phyloP scores from a whole-genome alignment of 2,113 vertebrate genomes.

The Rattus rattus region DNA sequence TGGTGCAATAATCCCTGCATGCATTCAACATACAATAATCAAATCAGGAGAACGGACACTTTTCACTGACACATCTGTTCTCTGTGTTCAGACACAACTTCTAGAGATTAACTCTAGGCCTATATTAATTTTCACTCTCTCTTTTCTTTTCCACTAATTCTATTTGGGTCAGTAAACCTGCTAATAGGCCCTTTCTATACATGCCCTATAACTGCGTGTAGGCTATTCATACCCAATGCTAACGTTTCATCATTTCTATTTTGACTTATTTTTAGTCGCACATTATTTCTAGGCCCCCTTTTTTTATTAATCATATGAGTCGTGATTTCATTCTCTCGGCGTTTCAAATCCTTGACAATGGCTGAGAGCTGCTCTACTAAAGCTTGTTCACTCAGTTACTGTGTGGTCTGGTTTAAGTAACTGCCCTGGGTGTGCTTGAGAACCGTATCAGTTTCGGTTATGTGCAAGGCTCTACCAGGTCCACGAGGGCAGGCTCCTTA shows the following conservation, averaged over 20 bases:
- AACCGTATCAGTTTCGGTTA: neutral
- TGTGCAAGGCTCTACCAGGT: neutral
- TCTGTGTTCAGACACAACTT: neutral
- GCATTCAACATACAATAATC: neutral
- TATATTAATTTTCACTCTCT: neutral
- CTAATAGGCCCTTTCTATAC: neutral
- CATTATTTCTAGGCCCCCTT: neutral
- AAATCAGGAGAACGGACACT: neutral
- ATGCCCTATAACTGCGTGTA: neutral
- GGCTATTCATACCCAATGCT: neutral
- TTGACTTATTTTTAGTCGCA: constrained; percentile 16
- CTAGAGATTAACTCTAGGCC: neutral
- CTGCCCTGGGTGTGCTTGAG: neutral
- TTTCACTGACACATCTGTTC: neutral
- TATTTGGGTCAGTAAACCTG: neutral
- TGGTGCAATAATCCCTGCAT: neutral
- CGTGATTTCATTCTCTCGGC: neutral
- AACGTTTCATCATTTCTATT: neutral
- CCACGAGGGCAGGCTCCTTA: neutral
- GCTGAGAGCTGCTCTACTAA: neutral
- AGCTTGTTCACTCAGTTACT: neutral
- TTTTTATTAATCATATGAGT: neutral
- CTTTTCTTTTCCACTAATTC: neutral
- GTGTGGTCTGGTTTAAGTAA: neutral
- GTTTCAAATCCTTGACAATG: neutral